Base-by-base conservation (phyloP, 2,888 invertebrate species). In the Rugalucina vietnamica region DNA sequence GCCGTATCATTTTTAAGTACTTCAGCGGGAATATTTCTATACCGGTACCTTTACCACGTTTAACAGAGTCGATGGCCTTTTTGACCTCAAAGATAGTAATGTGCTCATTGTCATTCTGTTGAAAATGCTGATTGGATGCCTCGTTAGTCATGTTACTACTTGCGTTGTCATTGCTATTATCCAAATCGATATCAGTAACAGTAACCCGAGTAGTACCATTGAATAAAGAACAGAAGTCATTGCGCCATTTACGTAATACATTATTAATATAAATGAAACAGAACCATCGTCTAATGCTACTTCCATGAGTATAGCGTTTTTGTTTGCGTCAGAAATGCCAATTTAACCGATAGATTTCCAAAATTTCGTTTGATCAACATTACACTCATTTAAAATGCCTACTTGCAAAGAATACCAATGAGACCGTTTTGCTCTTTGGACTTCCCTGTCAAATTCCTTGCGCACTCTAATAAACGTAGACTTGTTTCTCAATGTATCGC, bases 261-360 rank as follows among this genome's bases (percentile, higher is more conserved):
- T 27, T 29, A 74, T 50, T 24, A 0, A 54, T 12, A 50, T 74
- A 36, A 54, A 8, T 10, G 57, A 50, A 27, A 21, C 8, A 21
- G 50, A 54, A 32, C 43, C 54, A 49, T 70, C 71, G 29, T 43
- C 50, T 70, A 32, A 29, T n/a, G 49, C n/a, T 24, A 50, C 71
- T 37, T 50, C 70, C 27, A 77, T 69, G 54, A 24, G 37, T 12
- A 73, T 73, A 27, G 29, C n/a, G 14, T 39, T 49, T 18, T 34
- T 39, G 0, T 24, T 37, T 49, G 43, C 18, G 10, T 60, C 36
- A 34, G 18, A 43, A 76, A 76, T 29, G 10, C 57, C 81, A 27
- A 81, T 50, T 39, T 34, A 39, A 21, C 81, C 81, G 57, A 81
- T 81, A 5, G 50, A 70, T 54, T 81, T 81, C 81, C 81, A 81